Percentiles rank a stretch among this genome's conserved stretches.
phyloP scores from a whole-genome alignment of 2,113 vertebrate genomes.

The Cromileptes altivelis region DNA sequence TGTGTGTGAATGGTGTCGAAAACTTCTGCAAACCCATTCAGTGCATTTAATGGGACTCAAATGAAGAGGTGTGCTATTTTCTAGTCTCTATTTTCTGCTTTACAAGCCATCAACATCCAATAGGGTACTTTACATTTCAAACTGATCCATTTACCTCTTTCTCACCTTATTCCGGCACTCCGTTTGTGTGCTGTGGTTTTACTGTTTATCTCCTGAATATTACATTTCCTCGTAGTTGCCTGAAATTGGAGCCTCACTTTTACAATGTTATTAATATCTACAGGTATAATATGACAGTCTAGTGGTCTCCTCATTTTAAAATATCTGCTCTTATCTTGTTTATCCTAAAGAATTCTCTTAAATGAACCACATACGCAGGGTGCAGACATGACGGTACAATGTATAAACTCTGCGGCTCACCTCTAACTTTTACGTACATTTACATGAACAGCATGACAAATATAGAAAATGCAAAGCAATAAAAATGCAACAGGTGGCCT shows the following conservation, averaged over 20 bases:
- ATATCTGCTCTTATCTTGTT: constrained; percentile 7
- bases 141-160: neutral
- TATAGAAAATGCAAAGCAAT: constrained; percentile 64
- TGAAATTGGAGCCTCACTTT: constrained; percentile 45
- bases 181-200: constrained; percentile 35
- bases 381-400: neutral
- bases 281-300: constrained; percentile 19
- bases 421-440: neutral
- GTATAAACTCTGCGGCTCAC: constrained; percentile 1
- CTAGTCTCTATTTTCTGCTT: neutral
- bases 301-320: neutral
- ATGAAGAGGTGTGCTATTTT: constrained; percentile 7
- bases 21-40: neutral
- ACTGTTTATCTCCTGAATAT: constrained; percentile 48
- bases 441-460: constrained; percentile 21
- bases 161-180: neutral
- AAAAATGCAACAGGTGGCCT: constrained; percentile 57
- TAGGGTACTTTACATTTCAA: neutral
- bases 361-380: constrained; percentile 15
- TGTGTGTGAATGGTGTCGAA: neutral
- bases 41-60: neutral
- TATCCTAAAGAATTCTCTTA: constrained; percentile 36
- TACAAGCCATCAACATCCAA: neutral
- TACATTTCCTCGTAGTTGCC: constrained; percentile 43
- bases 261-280: constrained; percentile 49